phyloP scores from a whole-genome alignment of 2,113 vertebrate genomes.

The Alaudala cheleensis region DNA sequence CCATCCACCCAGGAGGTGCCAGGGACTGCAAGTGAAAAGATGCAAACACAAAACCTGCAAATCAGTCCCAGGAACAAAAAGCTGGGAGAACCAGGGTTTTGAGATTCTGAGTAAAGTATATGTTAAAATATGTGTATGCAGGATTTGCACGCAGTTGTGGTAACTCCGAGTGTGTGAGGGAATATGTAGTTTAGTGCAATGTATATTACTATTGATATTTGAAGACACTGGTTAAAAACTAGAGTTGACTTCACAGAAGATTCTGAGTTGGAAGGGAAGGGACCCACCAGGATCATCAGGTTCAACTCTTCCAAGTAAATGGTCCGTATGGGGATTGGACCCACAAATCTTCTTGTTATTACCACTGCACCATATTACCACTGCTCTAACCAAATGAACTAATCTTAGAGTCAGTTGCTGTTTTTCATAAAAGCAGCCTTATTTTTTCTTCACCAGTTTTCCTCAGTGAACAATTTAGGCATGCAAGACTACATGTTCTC shows the following conservation, averaged over 20 bases:
- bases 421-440: background rate
- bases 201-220: background rate
- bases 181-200: background rate
- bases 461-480: background rate
- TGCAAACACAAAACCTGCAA: background rate
- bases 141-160: background rate
- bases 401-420: background rate
- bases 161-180: background rate
- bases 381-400: background rate
- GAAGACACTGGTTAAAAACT: background rate
- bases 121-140: background rate
- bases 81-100: background rate
- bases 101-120: background rate
- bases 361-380: too few relatives aligned
- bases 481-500: background rate
- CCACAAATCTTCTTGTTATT: background rate
- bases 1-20: background rate
- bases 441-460: background rate
- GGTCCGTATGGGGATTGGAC: too few relatives aligned
- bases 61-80: background rate
- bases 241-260: background rate
- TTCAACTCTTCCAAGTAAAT: background rate
- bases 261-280: background rate
- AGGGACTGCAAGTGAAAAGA: background rate
- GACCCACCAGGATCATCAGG: background rate